These are phyloP conservation scores for Meteorus cinctellus DNA, from an alignment of 2,888 invertebrate genomes.

Conservation along the genomic window DNA sequence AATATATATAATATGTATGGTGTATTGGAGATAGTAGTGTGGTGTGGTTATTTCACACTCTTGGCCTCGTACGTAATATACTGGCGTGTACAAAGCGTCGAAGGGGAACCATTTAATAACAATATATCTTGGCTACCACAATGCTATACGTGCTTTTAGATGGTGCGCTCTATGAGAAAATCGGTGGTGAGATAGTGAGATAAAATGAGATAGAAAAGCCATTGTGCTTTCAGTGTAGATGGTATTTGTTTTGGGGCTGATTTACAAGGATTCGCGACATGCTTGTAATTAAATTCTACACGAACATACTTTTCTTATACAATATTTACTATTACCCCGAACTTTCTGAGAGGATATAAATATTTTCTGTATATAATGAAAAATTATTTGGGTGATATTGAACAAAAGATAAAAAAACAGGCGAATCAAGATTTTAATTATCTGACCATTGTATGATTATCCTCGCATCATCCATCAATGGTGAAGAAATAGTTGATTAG, in stretches of 20 bases:
- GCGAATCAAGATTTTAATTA: no score
- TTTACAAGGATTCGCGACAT: slow-evolving; percentile 54
- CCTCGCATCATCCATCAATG: no score
- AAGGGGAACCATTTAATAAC: slow-evolving; percentile 72
- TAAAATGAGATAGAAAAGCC: slow-evolving; percentile 45
- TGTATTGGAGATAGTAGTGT: neutral
- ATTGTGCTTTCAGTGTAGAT: slow-evolving; percentile 50
- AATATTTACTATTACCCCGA: slow-evolving; percentile 20
- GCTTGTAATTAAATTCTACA: slow-evolving; percentile 58
- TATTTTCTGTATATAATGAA: neutral
- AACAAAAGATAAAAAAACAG: no score
- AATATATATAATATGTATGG: neutral
- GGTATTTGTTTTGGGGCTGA: slow-evolving; percentile 59
- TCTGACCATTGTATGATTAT: no score
- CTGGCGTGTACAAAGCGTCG: slow-evolving; percentile 62
- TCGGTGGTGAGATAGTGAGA: slow-evolving; percentile 46
- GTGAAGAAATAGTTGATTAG: no score
- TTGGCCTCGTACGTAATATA: slow-evolving; percentile 59
- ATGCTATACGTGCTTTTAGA: slow-evolving; percentile 52
- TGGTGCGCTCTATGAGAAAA: slow-evolving; percentile 31
- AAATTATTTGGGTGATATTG: no score
- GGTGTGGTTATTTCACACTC: slow-evolving; percentile 2
- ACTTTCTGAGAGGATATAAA: neutral
- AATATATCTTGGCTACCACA: slow-evolving; percentile 70
- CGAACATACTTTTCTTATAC: slow-evolving; percentile 33